Conservation (phyloP, 2,888 invertebrate genomes). For the Phyllotreta cruciferae region DNA sequence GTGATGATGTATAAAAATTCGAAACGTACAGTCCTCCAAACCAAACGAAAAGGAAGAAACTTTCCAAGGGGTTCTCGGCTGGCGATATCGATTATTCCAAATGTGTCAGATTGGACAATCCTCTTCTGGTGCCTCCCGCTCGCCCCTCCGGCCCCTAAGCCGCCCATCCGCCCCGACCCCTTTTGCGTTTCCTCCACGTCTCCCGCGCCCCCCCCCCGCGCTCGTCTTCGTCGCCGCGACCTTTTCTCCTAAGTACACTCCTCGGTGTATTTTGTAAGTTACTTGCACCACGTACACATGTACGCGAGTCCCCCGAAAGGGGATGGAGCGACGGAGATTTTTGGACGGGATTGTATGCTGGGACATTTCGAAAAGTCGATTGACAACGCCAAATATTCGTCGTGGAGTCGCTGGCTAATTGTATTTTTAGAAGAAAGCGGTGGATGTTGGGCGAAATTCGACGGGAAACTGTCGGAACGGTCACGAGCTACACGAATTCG, state of each 20-base stretch:
- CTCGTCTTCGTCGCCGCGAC: slow-evolving; percentile 34
- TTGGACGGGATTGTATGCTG: slow-evolving; percentile 23
- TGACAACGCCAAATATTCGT: not conserved
- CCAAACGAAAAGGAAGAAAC: slow-evolving; percentile 22
- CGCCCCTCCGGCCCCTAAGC: not conserved
- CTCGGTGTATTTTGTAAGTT: slow-evolving; percentile 15
- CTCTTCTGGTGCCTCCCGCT: slow-evolving; percentile 16
- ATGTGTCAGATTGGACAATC: slow-evolving; percentile 43
- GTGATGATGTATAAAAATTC: no score
- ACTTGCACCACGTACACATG: slow-evolving; percentile 28
- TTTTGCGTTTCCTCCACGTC: slow-evolving; percentile 17
- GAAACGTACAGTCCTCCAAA: no score
- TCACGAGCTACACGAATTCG: no score
- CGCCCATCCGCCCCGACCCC: slow-evolving; percentile 15
- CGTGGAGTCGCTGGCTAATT: not conserved
- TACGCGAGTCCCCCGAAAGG: slow-evolving; percentile 20
- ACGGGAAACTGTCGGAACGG: no score
- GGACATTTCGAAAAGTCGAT: no score
- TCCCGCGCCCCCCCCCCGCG: slow-evolving; percentile 4
- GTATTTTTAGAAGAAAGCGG: no score
- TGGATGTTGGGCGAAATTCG: no score
- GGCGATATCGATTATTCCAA: slow-evolving; percentile 59
- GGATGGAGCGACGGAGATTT: slow-evolving; percentile 13
- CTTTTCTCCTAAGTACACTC: slow-evolving; percentile 43
- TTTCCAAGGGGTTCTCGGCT: slow-evolving; percentile 40